Evolutionary conservation across 2,113 vertebrate species (phyloP), one percentile per base, ranked within the genome.

Genomic region (Osmerus eperlanus): DNA sequence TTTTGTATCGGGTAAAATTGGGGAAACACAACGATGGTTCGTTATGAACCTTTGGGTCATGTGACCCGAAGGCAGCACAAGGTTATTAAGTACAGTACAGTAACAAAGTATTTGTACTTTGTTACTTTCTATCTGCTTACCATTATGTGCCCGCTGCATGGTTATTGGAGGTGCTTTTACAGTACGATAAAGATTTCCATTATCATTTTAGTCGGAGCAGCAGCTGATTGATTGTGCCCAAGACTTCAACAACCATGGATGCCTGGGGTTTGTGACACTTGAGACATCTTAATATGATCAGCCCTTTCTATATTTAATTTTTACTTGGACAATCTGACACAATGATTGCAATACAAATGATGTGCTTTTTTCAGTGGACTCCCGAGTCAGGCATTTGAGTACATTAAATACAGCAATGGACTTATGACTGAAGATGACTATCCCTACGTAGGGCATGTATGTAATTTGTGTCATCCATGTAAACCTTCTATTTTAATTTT

Each of bases 361-460:
- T 63, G 55, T 56, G 4, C 80, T 68, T 75, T 16, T 87, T 83
- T 83, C 85, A 96, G 94, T 73, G 95, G 95, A 13, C 93, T 96
- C 71, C 95, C 95, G 4, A 97, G 95, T 87, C 95, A 96, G 83
- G 95, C 95, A 8, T 97, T 96, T 15, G 95, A 96, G 64, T 97
- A 97, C 78, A 95, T 96, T 77, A 82, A 88, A 53, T 96, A 96
- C 75, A 97, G 92, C 90, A 90, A 89, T 0, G 94, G 95, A 66
- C 90, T 97, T 0, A 94, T 95, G 93, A 92, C 88, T 0, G 95
- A 97, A 77, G 88, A 94, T 4, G 66, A 83, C 16, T 97, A 97
- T 71, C 94, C 95, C 0, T 97, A 96, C 81, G 53, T 2, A n/a
- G 94, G 81, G 65, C 0, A 81, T 87, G 94, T 97, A 80, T 68